These are phyloP conservation scores for Petrosia ficiformis DNA, from an alignment of 37 sponge, comb jelly and placozoan genomes.

Conservation along the genomic window DNA sequence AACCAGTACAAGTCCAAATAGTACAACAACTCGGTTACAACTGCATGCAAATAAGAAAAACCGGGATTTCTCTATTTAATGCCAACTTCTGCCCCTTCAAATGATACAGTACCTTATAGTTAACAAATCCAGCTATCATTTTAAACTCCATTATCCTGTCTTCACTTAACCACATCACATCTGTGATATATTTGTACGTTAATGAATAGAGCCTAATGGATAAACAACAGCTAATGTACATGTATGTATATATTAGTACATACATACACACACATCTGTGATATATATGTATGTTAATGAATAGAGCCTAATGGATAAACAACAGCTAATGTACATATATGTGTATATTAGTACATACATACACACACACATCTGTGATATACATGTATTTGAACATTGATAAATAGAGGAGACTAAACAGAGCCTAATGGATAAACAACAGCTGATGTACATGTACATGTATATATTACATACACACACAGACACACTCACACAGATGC, in stretches of 20 bases:
- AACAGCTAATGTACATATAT: no score
- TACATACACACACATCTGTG: slow-evolving; percentile 58
- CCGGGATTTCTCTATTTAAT: no score
- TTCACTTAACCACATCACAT: slow-evolving; percentile 51
- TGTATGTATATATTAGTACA: no score
- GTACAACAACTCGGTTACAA: no score
- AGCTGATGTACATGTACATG: no score
- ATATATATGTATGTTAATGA: slow-evolving; percentile 55
- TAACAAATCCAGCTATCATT: slow-evolving; percentile 81
- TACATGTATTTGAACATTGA: slow-evolving; percentile 39
- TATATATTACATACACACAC: background rate
- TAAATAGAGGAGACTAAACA: slow-evolving; percentile 26
- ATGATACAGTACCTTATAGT: slow-evolving; percentile 93
- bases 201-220: slow-evolving; percentile 62
- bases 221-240: no score
- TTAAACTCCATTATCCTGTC: slow-evolving; percentile 81
- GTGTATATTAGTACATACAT: no score
- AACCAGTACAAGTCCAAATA: no score
- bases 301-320: slow-evolving; percentile 55
- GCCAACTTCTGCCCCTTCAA: no score
- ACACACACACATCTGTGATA: slow-evolving; percentile 52
- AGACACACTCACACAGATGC: no score
- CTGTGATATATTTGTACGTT: slow-evolving; percentile 63
- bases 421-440: slow-evolving; percentile 31
- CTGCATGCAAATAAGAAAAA: no score